A percentile compares a stretch with the other conserved stretches of the same genome.
These are phyloP conservation scores for Astropecten irregularis DNA, from an alignment of 53 echinoderm and acorn worm species.

Conservation along the genomic window DNA sequence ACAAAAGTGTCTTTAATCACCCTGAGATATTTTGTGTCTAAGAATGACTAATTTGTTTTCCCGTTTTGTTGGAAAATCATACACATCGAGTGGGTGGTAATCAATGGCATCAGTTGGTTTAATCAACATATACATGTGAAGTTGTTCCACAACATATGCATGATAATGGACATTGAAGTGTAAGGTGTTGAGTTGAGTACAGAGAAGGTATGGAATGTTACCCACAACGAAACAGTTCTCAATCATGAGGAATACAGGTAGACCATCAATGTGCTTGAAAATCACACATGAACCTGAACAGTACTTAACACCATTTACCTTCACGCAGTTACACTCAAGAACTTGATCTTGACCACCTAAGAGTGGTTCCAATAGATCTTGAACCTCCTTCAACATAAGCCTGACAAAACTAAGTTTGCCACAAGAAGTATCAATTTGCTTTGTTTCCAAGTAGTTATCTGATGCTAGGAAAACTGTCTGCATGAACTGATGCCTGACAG, in stretches of 20 bases:
- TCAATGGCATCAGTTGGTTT: slow-evolving; percentile 21
- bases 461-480: slow-evolving; percentile 6
- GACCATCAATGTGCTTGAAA: neutral
- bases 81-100: slow-evolving; percentile 9
- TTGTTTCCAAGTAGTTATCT: neutral
- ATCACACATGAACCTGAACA: neutral
- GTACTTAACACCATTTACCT: slow-evolving; percentile 4
- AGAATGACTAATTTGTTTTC: neutral
- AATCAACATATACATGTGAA: neutral
- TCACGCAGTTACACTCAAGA: neutral
- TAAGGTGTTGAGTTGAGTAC: neutral
- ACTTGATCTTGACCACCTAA: neutral
- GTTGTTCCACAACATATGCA: slow-evolving; percentile 2
- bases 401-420: neutral
- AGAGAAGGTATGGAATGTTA: neutral
- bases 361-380: neutral
- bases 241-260: neutral
- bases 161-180: slow-evolving; percentile 16
- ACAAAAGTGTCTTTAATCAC: too few relatives aligned
- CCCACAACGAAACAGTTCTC: neutral
- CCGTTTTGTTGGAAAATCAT: neutral
- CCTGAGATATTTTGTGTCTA: neutral
- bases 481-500: neutral
- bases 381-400: slow-evolving; percentile 7
- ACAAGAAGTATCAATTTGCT: neutral